Evolutionary conservation across 2,797 vertebrate genomes (phyloP).

Genomic region (Pempheris klunzingeri): DNA sequence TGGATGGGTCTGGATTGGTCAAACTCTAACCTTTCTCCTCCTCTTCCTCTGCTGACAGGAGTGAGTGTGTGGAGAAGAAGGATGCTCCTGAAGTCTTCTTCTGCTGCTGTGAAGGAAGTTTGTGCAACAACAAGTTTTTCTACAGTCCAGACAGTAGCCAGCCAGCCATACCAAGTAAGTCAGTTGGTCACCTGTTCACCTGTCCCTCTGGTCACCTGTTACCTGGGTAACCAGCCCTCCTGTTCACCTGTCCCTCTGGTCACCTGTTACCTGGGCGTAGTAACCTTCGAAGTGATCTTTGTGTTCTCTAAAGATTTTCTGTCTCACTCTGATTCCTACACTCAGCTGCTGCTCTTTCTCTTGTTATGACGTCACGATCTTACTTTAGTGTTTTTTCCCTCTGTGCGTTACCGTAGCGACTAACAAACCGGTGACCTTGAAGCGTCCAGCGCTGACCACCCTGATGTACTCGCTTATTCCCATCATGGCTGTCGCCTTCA

Average conservation of each 20-base stretch:
- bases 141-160: slow-evolving; percentile 89
- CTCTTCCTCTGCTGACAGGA: slow-evolving; percentile 79
- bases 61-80: slow-evolving; percentile 92
- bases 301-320: too few relatives aligned
- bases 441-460: slow-evolving; percentile 90
- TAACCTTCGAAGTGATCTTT: too few relatives aligned
- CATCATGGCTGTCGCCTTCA: slow-evolving; percentile 91
- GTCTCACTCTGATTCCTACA: too few relatives aligned
- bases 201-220: too few relatives aligned
- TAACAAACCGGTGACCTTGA: slow-evolving; percentile 88
- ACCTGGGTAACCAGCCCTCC: too few relatives aligned
- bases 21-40: too few relatives aligned
- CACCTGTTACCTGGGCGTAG: too few relatives aligned
- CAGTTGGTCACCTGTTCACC: too few relatives aligned
- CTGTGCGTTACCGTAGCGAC: slow-evolving; percentile 82
- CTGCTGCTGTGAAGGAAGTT: slow-evolving; percentile 95
- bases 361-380: background rate
- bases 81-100: slow-evolving; percentile 95
- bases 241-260: too few relatives aligned
- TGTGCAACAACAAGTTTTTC: slow-evolving; percentile 93
- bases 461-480: slow-evolving; percentile 93
- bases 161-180: slow-evolving; percentile 86
- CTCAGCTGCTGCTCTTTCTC: background rate
- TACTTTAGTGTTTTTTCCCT: background rate
- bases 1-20: too few relatives aligned